Base-by-base conservation (phyloP, 2,797 vertebrate genomes). In the Thunnus albacares region DNA sequence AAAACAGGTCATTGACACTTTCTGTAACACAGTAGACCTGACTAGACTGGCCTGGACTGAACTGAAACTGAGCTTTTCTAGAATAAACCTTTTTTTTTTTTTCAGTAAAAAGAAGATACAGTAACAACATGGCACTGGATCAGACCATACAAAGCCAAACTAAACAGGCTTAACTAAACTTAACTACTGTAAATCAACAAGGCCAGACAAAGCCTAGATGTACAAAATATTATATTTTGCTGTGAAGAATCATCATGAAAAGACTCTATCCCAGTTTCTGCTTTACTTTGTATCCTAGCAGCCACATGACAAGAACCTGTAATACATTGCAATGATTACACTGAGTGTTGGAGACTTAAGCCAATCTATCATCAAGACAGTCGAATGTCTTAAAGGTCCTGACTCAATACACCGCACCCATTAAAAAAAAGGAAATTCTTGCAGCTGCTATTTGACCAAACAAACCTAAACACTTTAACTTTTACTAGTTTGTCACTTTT, bases 231-330 rank as follows among this genome's bases (percentile, higher is more conserved):
- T 33, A 20, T 5, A 51, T 38, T 24, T 17, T 49, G n/a, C 47
- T 47, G 5, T 49, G 45, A 45, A 51, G 24, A 59, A 11, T 55
- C 22, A 12, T 65, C n/a, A 15, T 60, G 53, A 20, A 67, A 62
- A 71, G 52, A 63, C 43, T 86, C 52, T n/a, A 11, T 62, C 75
- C 77, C 64, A 76, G 43, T 69, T 57, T 49, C n/a, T 61, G 35
- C 26, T 66, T 74, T 80, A 68, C 68, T 83, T 65, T 70, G 81
- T 75, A 81, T 35, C 80, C 74, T 76, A 71, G 71, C 75, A 83
- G 56, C 65, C 58, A 68, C 65, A 71, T 55, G 57, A 64, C 57
- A 82, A 59, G 30, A 51, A 83, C 75, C 20, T 62, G 43, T 45
- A 72, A 69, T 51, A 53, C 10, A 60, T 24, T 63, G n/a, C 77